These are phyloP conservation scores for Alviniconcha marisindica DNA, from an alignment of 1,140 invertebrate genomes.

Conservation along the genomic window DNA sequence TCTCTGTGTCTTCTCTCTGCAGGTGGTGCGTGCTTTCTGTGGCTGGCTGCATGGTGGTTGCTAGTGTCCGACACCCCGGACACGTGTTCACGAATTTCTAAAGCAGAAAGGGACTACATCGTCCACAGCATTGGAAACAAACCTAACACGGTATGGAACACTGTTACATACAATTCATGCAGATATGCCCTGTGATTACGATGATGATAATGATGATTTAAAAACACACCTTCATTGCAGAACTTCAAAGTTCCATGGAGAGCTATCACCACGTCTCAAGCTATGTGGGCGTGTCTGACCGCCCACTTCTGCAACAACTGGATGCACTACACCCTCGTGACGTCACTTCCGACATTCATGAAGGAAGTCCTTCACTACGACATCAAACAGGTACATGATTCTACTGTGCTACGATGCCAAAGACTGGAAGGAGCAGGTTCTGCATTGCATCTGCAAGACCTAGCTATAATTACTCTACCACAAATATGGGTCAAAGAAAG, in stretches of 20 bases:
- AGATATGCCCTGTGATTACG: too few relatives aligned
- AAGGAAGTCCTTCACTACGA: conserved; percentile 91
- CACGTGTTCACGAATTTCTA: background rate
- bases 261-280: conserved; percentile 84
- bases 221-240: background rate
- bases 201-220: too few relatives aligned
- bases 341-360: conserved; percentile 96
- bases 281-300: conserved; percentile 90
- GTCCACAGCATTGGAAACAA: background rate
- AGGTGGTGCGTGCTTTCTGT: background rate
- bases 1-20: too few relatives aligned
- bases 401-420: background rate
- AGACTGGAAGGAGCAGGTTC: background rate
- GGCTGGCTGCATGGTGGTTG: background rate
- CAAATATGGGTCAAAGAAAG: background rate
- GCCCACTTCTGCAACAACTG: conserved; percentile 94
- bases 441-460: background rate
- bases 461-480: background rate
- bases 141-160: background rate
- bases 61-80: background rate
- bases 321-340: conserved; percentile 94
- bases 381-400: conserved; percentile 83
- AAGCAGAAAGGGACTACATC: conserved; percentile 1
- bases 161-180: too few relatives aligned
- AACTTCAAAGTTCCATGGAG: conserved; percentile 81